These are phyloP conservation scores for Orchesellides sinensis DNA, from an alignment of 2,888 invertebrate genomes.

Conservation along the genomic window DNA sequence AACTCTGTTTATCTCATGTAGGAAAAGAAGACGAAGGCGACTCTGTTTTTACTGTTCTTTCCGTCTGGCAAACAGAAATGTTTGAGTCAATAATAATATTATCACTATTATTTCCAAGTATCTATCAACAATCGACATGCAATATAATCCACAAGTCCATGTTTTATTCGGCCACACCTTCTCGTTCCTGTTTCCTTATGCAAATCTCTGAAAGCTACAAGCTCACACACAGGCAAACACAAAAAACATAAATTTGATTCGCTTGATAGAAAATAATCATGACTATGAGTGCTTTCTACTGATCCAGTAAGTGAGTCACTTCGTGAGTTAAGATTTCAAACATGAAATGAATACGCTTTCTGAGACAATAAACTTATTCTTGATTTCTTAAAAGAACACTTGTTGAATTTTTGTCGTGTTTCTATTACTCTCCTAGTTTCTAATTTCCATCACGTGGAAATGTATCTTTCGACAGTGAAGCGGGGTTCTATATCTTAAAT, in stretches of 20 bases:
- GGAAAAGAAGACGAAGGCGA: neutral
- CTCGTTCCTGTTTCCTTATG: constrained; percentile 49
- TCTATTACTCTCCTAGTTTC: constrained; percentile 14
- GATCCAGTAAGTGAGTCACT: constrained; percentile 8
- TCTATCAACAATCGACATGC: constrained; percentile 40
- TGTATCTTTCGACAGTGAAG: neutral
- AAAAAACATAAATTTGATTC: neutral
- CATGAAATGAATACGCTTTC: neutral
- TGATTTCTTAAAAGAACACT: constrained; percentile 8
- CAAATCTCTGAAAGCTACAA: constrained; percentile 41
- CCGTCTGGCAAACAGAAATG: neutral
- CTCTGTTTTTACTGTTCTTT: too few relatives aligned
- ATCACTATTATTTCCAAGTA: too few relatives aligned
- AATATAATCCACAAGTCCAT: constrained; percentile 40
- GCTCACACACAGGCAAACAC: too few relatives aligned
- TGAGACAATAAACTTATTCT: neutral
- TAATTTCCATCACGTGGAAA: neutral
- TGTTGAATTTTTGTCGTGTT: constrained; percentile 38
- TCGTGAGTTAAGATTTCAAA: constrained; percentile 1
- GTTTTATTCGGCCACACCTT: constrained; percentile 42
- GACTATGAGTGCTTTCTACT: constrained; percentile 24
- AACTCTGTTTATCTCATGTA: neutral
- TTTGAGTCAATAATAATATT: constrained; percentile 4
- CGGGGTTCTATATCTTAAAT: neutral
- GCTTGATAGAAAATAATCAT: constrained; percentile 27